Base-by-base conservation (phyloP, 2,797 vertebrate species). In the Epinephelus coioides region DNA sequence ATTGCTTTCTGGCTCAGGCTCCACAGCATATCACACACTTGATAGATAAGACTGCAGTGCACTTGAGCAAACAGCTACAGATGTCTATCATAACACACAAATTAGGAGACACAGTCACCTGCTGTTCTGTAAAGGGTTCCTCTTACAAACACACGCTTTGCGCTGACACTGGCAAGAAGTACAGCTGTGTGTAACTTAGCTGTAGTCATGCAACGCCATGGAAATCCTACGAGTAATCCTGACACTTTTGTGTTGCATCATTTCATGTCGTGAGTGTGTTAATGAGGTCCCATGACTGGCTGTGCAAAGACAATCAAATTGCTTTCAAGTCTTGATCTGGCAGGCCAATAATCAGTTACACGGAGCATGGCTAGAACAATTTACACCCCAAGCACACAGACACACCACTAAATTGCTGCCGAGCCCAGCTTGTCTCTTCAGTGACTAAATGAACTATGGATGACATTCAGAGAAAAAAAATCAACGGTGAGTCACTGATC, bases 221-320 rank as follows among this genome's bases (percentile, higher is more conserved):
- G 54, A 75, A 76, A 77, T 60, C 47, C 27, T 18, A 12, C 63
- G 23, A 83, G 73, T 54, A 49, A 61, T 30, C 17, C 30, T 30
- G 18, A 5, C 46, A 64, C 54, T 60, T 79, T 55, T 15, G 21
- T 27, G 2, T 44, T 51, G 47, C n/a, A 23, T 72, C 25, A 30
- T 82, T 67, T 68, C 23, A 40, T 80, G 57, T 53, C 5, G 55
- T 34, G 18, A 40, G 60, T 54, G 60, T 77, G 82, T 81, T 73
- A 84, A 87, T 80, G 46, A 89, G 56, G 57, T 87, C 78, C 65
- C 72, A 84, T 85, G 85, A 85, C 70, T 64, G 60, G 63, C 34
- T 65, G 63, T 59, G 50, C 53, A 76, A 79, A 88, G 43, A 86
- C 59, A 85, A 73, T 83, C 61, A 85, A 84, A 86, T 23, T 53